Conservation (phyloP, 2,797 vertebrate genomes). For the Orestias chungarensis region DNA sequence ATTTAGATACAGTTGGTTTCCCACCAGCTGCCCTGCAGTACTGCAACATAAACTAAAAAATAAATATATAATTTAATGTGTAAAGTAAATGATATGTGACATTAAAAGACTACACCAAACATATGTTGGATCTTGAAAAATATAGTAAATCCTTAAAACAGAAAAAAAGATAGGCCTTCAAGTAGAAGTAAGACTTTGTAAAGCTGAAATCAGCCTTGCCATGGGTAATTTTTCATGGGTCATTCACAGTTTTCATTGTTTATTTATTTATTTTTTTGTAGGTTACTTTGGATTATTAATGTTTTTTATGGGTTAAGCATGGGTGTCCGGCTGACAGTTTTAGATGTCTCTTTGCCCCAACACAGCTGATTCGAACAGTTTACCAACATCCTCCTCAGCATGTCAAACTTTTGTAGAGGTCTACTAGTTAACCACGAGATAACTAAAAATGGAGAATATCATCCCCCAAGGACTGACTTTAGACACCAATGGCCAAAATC, state of each 20-base stretch:
- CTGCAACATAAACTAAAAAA: constrained; percentile 44
- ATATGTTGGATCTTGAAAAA: constrained; percentile 31
- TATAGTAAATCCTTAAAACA: constrained; percentile 26
- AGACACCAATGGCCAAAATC: neutral
- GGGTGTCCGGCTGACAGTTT: neutral
- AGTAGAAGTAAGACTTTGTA: constrained; percentile 15
- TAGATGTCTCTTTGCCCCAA: neutral
- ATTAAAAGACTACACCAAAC: constrained; percentile 40
- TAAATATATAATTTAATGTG: constrained; percentile 37
- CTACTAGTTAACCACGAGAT: neutral
- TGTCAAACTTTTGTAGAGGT: neutral
- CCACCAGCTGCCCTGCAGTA: constrained; percentile 34
- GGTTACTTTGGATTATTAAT: too few relatives aligned
- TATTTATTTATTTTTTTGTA: neutral
- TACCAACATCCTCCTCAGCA: neutral
- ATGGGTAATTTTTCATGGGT: neutral
- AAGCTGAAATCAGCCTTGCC: constrained; percentile 21
- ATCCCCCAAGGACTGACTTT: neutral
- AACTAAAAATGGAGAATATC: neutral
- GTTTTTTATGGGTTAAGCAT: neutral
- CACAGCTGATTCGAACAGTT: neutral
- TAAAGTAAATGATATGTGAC: constrained; percentile 42
- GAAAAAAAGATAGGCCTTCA: constrained; percentile 11
- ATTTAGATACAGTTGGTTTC: constrained; percentile 64
- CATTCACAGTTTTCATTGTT: neutral